Conservation (phyloP, 64 coral and sea anemone genomes). For the Montipora cactus region DNA sequence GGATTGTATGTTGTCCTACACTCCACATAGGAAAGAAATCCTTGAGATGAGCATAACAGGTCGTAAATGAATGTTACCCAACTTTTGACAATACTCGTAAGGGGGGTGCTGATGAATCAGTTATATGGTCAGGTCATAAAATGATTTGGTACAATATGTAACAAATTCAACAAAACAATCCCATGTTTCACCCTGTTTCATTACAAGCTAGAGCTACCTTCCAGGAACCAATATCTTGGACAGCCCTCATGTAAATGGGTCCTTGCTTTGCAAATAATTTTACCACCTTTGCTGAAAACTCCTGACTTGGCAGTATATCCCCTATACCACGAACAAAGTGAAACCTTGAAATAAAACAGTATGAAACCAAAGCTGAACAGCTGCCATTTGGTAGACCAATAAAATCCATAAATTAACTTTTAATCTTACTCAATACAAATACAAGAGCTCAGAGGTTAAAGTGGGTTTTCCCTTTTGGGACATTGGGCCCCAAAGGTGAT, state of each 20-base stretch:
- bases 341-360: constrained; percentile 26
- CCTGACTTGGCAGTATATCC: background rate
- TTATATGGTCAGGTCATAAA: background rate
- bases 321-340: constrained; percentile 22
- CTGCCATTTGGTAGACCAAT: background rate
- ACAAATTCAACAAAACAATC: background rate
- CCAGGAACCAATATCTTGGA: constrained; percentile 14
- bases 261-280: constrained; percentile 30
- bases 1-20: too few relatives aligned
- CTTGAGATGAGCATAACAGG: background rate
- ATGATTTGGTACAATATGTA: constrained; percentile 1
- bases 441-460: background rate
- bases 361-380: background rate
- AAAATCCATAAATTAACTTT: background rate
- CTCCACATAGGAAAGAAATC: background rate
- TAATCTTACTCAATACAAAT: background rate
- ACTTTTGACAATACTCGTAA: background rate
- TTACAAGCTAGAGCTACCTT: background rate
- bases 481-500: background rate
- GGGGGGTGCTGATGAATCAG: background rate
- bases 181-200: background rate
- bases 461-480: background rate
- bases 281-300: constrained; percentile 11
- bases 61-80: background rate
- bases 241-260: constrained; percentile 23